A percentile compares a stretch with the other conserved stretches of the same genome.
phyloP scores from a whole-genome alignment of 2,888 invertebrate genomes.

The Athetis lepigone region DNA sequence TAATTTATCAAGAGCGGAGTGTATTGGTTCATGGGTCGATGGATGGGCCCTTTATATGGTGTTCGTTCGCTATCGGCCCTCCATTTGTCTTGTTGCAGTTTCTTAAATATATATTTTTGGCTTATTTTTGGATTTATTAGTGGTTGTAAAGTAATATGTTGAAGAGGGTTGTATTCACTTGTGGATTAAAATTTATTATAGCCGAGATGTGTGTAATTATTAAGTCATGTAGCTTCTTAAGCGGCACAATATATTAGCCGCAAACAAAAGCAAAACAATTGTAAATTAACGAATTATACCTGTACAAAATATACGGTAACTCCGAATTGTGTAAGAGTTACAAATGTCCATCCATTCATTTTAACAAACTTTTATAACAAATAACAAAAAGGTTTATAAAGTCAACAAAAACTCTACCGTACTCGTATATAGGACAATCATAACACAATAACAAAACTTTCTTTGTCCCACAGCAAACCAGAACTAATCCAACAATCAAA shows the following conservation, averaged over 20 bases:
- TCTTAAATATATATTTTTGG: not conserved
- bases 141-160: not conserved
- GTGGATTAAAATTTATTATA: too few relatives aligned
- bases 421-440: not conserved
- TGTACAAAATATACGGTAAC: too few relatives aligned
- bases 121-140: slow-evolving; percentile 1
- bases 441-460: slow-evolving; percentile 3
- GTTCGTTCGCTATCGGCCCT: slow-evolving; percentile 30
- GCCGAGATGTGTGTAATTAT: too few relatives aligned
- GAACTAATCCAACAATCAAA: slow-evolving; percentile 57
- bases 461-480: slow-evolving; percentile 14
- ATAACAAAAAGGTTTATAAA: too few relatives aligned
- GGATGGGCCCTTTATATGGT: slow-evolving; percentile 37
- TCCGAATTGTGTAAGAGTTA: too few relatives aligned
- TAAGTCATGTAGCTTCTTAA: too few relatives aligned
- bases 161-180: too few relatives aligned
- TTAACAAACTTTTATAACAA: too few relatives aligned
- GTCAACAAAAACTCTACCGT: not conserved
- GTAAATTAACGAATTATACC: too few relatives aligned
- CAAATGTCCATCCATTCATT: too few relatives aligned
- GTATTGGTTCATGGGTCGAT: slow-evolving; percentile 43
- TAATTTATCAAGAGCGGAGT: slow-evolving; percentile 45
- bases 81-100: slow-evolving; percentile 37
- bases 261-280: too few relatives aligned
- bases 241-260: too few relatives aligned